phyloP scores from a whole-genome alignment of 1,140 invertebrate genomes.

The Aethina tumida region DNA sequence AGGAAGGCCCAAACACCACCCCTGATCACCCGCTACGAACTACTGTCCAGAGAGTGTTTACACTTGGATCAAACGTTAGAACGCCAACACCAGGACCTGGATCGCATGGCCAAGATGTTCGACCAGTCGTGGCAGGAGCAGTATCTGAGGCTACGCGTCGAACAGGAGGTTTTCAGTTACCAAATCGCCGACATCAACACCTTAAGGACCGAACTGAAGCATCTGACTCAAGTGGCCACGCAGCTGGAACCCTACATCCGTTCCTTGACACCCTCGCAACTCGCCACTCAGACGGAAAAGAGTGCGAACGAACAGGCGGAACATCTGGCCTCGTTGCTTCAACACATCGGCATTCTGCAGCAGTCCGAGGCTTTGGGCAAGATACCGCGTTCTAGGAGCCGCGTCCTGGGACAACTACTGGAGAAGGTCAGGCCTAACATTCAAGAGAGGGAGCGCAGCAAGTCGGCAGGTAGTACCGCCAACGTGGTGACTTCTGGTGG shows the following conservation, averaged over 20 bases:
- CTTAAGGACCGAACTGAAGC: conserved; percentile 54
- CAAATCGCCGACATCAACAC: conserved; percentile 58
- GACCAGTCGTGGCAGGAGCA: conserved; percentile 60
- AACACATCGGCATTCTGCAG: conserved; percentile 39
- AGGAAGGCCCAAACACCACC: conserved; percentile 48
- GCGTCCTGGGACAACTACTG: conserved; percentile 32
- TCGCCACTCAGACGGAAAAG: conserved; percentile 31
- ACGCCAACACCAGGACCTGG: conserved; percentile 51
- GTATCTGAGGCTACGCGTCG: conserved; percentile 53
- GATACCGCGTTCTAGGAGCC: conserved; percentile 32
- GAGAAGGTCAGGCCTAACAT: conserved; percentile 30
- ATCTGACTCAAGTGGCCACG: conserved; percentile 51
- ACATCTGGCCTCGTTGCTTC: conserved; percentile 44
- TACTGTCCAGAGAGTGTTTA: conserved; percentile 49
- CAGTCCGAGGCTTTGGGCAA: conserved; percentile 28
- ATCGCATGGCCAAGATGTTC: conserved; percentile 49
- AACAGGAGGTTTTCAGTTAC: conserved; percentile 49
- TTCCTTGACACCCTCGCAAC: conserved; percentile 40
- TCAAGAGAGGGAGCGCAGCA: conserved; percentile 37
- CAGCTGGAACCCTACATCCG: conserved; percentile 56
- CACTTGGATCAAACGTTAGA: conserved; percentile 53
- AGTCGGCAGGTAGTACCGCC: conserved; percentile 37
- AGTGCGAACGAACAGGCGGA: conserved; percentile 33
- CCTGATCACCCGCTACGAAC: conserved; percentile 44
- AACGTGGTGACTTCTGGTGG: no score